Percentiles rank a stretch among this genome's conserved stretches.
Evolutionary conservation across 2,888 invertebrate genomes (phyloP).

Genomic region (Cataglyphis livida): DNA sequence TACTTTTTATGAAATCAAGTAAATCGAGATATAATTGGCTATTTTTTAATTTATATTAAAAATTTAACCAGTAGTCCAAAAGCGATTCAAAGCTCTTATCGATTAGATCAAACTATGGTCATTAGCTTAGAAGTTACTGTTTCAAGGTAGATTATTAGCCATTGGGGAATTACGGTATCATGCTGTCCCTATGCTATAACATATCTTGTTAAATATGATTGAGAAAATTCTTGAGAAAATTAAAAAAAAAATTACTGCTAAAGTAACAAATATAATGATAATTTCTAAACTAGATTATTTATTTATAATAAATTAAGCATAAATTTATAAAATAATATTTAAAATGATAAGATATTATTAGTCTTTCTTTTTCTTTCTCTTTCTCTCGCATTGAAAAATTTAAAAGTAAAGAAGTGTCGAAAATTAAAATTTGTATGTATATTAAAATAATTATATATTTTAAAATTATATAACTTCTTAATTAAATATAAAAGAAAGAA

Average conservation of each 20-base stretch:
- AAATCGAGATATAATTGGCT: background rate
- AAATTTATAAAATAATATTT: background rate
- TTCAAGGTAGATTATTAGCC: slow-evolving; percentile 32
- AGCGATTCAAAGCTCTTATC: slow-evolving; percentile 24
- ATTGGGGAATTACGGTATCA: slow-evolving; percentile 28
- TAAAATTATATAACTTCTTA: background rate
- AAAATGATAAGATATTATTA: background rate
- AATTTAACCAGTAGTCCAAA: slow-evolving; percentile 8
- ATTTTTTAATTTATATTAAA: background rate
- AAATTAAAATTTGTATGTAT: background rate
- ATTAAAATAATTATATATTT: background rate
- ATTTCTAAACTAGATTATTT: background rate
- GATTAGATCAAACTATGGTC: slow-evolving; percentile 29
- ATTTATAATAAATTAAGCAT: background rate
- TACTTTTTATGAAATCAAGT: background rate
- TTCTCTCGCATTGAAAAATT: background rate
- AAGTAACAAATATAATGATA: background rate
- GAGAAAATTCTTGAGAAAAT: background rate
- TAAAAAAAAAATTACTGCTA: background rate
- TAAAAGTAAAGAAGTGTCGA: background rate
- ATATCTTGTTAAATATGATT: slow-evolving; percentile 10
- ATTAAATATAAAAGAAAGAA: background rate
- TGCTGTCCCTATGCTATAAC: slow-evolving; percentile 3
- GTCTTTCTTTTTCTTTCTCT: no score
- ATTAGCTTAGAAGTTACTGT: slow-evolving; percentile 38